Evolutionary conservation across 1,140 invertebrate species (phyloP).

Genomic region (Lerema accius): DNA sequence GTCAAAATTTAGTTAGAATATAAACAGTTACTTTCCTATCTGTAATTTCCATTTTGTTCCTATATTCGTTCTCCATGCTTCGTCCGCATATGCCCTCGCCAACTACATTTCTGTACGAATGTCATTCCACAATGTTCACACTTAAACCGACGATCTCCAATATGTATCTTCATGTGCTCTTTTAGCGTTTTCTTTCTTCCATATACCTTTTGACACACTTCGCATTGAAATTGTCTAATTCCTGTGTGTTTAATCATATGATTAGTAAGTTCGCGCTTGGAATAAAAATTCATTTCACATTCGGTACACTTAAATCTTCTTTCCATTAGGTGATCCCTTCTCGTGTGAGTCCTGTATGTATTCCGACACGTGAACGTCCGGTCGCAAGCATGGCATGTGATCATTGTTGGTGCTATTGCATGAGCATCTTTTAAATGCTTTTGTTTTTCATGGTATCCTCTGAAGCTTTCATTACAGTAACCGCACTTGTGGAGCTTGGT

Average conservation of each 20-base stretch:
- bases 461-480: slow-evolving; percentile 40
- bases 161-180: slow-evolving; percentile 76
- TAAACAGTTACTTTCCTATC: no score
- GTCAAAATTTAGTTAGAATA: no score
- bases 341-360: slow-evolving; percentile 32
- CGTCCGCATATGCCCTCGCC: not conserved
- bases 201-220: slow-evolving; percentile 83
- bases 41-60: no score
- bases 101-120: slow-evolving; percentile 13
- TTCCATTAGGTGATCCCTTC: slow-evolving; percentile 41
- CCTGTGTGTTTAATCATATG: slow-evolving; percentile 82
- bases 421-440: slow-evolving; percentile 40
- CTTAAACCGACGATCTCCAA: slow-evolving; percentile 64
- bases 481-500: slow-evolving; percentile 30
- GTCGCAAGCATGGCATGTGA: slow-evolving; percentile 43
- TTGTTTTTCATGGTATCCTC: slow-evolving; percentile 26
- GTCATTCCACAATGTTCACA: slow-evolving; percentile 40
- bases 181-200: slow-evolving; percentile 75
- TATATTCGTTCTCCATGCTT: slow-evolving; percentile 3
- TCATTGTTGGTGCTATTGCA: slow-evolving; percentile 22
- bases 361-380: slow-evolving; percentile 31
- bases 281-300: slow-evolving; percentile 50
- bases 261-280: slow-evolving; percentile 48
- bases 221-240: slow-evolving; percentile 81
- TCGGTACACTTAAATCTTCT: slow-evolving; percentile 1